Conservation (phyloP, 2,888 invertebrate species). For the Dynastes tityus region DNA sequence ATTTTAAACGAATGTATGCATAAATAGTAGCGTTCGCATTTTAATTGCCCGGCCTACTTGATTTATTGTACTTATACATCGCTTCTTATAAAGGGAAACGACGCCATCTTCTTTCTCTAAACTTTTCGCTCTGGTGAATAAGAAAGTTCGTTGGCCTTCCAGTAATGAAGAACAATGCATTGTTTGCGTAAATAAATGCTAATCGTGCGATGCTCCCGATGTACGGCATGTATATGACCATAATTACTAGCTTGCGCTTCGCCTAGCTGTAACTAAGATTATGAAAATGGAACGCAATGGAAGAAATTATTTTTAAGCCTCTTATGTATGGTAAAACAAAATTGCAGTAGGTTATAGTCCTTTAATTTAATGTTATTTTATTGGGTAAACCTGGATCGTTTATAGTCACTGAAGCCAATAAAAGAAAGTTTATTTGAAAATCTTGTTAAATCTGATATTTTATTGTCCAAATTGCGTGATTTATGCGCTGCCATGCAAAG, state of each 20-base stretch:
- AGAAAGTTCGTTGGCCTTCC: conserved; percentile 43
- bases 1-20: neutral
- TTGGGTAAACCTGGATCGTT: no score
- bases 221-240: conserved; percentile 12
- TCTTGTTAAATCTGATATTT: no score
- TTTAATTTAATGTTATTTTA: no score
- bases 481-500: no score
- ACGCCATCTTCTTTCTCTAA: conserved; percentile 34
- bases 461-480: no score
- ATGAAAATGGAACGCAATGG: neutral
- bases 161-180: conserved; percentile 39
- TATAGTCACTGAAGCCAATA: no score
- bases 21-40: neutral
- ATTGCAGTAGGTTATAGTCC: no score
- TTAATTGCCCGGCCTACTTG: conserved; percentile 14
- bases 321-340: no score
- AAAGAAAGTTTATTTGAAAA: no score
- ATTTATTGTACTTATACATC: conserved; percentile 24
- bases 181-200: conserved; percentile 40
- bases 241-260: neutral
- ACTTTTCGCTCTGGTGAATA: conserved; percentile 41
- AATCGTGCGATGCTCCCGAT: conserved; percentile 16
- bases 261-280: neutral
- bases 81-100: conserved; percentile 2
- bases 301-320: no score